A percentile compares a stretch with the other conserved stretches of the same genome.
Conservation (phyloP, 53 echinoderm and acorn worm species). For the Crossaster papposus region DNA sequence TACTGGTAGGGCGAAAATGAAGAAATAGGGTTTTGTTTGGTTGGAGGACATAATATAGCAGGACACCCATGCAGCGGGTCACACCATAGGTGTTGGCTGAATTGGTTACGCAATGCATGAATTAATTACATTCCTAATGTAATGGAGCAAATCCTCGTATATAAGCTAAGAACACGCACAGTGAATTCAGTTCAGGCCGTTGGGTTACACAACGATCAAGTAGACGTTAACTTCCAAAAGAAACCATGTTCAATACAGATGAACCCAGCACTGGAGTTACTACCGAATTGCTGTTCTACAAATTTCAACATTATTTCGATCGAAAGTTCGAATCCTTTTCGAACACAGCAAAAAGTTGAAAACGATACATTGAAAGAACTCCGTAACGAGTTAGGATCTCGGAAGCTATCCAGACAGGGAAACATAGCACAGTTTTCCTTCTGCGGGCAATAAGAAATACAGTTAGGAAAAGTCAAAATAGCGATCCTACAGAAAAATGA, state of each 20-base stretch:
- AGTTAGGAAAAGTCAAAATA: background rate
- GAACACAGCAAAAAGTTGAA: background rate
- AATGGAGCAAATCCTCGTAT: background rate
- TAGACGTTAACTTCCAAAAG: too few species aligned
- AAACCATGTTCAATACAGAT: background rate
- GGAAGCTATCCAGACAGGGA: background rate
- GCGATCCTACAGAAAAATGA: slow-evolving; percentile 13
- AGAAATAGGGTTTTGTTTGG: too few species aligned
- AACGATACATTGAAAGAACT: background rate
- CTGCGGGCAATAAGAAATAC: slow-evolving; percentile 5
- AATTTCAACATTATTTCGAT: background rate
- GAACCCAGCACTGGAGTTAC: background rate
- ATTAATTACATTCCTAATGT: background rate
- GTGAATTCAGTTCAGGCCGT: background rate
- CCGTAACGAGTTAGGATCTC: background rate
- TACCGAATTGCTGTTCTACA: background rate
- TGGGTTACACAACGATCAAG: background rate
- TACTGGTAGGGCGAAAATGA: too few species aligned
- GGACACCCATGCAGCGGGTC: too few species aligned
- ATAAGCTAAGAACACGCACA: background rate
- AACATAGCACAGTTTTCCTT: slow-evolving; percentile 17
- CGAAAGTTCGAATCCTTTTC: background rate
- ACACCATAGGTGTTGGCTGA: background rate
- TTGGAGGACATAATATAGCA: too few species aligned
- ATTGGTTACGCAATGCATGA: background rate